Conservation (phyloP, 2,797 vertebrate species). For the Sebastes miniatus region DNA sequence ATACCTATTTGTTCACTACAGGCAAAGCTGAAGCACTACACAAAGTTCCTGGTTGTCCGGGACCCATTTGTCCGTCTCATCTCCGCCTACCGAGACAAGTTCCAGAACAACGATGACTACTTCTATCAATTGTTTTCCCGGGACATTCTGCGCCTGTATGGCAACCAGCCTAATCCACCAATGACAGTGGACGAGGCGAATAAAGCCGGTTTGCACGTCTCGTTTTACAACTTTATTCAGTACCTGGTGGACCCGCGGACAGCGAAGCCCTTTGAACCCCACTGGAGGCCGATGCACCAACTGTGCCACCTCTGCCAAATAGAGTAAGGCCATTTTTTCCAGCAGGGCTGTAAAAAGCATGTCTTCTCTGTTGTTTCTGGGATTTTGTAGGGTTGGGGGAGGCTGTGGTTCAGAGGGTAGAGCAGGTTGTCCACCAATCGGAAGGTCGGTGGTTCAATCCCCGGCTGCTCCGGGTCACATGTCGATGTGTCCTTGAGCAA, state of each 20-base stretch:
- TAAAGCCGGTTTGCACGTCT: conserved; percentile 78
- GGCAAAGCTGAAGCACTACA: conserved; percentile 89
- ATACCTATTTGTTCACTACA: not conserved
- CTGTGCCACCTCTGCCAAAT: conserved; percentile 91
- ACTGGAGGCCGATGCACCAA: conserved; percentile 90
- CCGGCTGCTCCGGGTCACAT: too few relatives aligned
- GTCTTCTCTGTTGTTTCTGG: not conserved
- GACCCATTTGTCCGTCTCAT: conserved; percentile 94
- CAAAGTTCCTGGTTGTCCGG: conserved; percentile 92
- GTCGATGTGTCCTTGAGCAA: too few relatives aligned
- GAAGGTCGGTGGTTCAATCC: too few relatives aligned
- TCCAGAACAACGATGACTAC: conserved; percentile 82
- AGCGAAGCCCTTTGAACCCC: conserved; percentile 89
- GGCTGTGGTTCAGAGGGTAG: too few relatives aligned
- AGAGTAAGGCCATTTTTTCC: conserved; percentile 48
- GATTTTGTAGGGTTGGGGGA: not conserved
- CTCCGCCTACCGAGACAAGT: conserved; percentile 92
- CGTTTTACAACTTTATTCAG: conserved; percentile 91
- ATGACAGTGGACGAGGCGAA: conserved; percentile 82
- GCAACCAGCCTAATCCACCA: conserved; percentile 80
- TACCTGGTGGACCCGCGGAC: conserved; percentile 90
- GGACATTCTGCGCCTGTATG: conserved; percentile 83
- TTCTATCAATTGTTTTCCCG: conserved; percentile 74
- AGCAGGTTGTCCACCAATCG: too few relatives aligned
- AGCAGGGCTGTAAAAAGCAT: not conserved